Evolutionary conservation across 2,888 invertebrate species (phyloP), one percentile per base, ranked within the genome.

Genomic region (Sipha maydis): DNA sequence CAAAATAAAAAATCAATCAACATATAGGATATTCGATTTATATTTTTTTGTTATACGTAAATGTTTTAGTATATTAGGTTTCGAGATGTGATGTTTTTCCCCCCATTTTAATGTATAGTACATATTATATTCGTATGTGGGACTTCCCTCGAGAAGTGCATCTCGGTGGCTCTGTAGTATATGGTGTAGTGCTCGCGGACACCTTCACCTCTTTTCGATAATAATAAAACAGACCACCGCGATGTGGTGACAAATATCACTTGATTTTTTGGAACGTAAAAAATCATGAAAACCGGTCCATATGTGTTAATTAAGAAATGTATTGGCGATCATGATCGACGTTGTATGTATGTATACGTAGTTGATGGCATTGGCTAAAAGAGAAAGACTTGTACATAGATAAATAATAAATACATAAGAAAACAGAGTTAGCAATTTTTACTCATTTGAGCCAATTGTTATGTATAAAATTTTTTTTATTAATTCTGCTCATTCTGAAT

Each of bases 231-330:
- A 76, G 84, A 85, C 84, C 84, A 77, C 84, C 84, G 76, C 28
- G 84, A 67, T 17, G 76, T 21, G 75, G 56, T 17, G 25, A 85
- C 76, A 77, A 85, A 67, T 85, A 76, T 84, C 76, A 21, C 75
- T 83, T n/a, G 31, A 38, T 73, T 61, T 83, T 61, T 83, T 41
- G 2, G 34, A 4, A n/a, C 73, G 73, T 73, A 56, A 83, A 61
- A 80, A 78, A 71, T 69, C n/a, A 31, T 48, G 21, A 84, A 85
- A 85, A 85, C 84, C 84, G 84, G 84, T 85, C 67, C 5, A 25
- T 25, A 25, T n/a, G 82, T 31, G 76, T 77, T 85, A 84, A 83
- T 83, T 83, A 83, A 71, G 83, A 83, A 83, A 76, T 41, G 84
- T 85, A 77, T 56, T 76, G 41, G 61, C 25, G 41, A 34, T 11